Percentiles rank a stretch among this genome's conserved stretches.
These are phyloP conservation scores for Neogobius melanostomus DNA, from an alignment of 2,113 vertebrate species.

Conservation along the genomic window DNA sequence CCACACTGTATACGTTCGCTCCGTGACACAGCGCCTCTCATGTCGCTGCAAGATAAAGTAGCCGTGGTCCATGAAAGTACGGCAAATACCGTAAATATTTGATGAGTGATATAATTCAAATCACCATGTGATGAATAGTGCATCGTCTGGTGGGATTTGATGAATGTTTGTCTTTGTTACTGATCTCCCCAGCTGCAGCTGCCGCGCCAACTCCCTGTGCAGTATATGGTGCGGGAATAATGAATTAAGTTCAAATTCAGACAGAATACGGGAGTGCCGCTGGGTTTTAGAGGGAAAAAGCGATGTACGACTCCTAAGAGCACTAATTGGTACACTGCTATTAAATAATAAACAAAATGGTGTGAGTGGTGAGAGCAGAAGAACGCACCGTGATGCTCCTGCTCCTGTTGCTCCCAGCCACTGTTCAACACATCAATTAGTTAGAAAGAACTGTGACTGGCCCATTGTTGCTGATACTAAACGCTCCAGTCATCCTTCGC, in stretches of 20 bases:
- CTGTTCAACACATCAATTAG: too few species aligned
- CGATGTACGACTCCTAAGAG: slow-evolving; percentile 11
- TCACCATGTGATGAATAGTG: slow-evolving; percentile 67
- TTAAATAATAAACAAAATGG: slow-evolving; percentile 13
- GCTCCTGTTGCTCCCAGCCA: too few species aligned
- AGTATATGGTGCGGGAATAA: slow-evolving; percentile 15
- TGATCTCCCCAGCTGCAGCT: slow-evolving; percentile 50
- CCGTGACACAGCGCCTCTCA: slow-evolving; percentile 20
- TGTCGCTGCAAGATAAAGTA: slow-evolving; percentile 36
- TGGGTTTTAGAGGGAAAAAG: slow-evolving; percentile 7
- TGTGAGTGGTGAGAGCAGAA: neutral
- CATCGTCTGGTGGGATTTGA: slow-evolving; percentile 63
- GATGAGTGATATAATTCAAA: slow-evolving; percentile 73
- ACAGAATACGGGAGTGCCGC: slow-evolving; percentile 31
- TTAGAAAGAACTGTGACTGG: too few species aligned
- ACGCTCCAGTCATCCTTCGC: too few species aligned
- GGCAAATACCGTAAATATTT: slow-evolving; percentile 75
- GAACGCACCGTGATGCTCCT: too few species aligned
- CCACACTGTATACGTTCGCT: neutral
- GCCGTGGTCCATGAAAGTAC: slow-evolving; percentile 52
- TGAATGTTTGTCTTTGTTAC: slow-evolving; percentile 74
- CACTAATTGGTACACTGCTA: slow-evolving; percentile 19
- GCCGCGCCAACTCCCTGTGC: slow-evolving; percentile 16
- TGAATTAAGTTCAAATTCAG: slow-evolving; percentile 16
- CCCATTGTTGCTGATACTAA: too few species aligned